Evolutionary conservation across 2,113 vertebrate species (phyloP).

Genomic region (Menura novaehollandiae): DNA sequence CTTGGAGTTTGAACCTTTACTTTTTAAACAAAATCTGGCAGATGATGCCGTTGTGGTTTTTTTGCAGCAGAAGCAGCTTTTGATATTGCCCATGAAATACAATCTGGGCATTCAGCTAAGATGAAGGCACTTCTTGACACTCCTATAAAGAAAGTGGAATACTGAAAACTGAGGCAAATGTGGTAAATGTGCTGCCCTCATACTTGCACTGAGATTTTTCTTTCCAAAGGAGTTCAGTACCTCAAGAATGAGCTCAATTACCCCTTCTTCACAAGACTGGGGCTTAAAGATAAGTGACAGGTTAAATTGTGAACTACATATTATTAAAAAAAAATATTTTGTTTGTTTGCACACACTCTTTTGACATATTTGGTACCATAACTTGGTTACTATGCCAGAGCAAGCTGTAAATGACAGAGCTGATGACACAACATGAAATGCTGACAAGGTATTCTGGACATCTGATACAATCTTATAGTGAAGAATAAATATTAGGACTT

Average conservation of each 20-base stretch:
- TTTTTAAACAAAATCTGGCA: background rate
- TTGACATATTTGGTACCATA: conserved; percentile 1
- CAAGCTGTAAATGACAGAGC: conserved; percentile 54
- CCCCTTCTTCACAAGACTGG: background rate
- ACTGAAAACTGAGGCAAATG: background rate
- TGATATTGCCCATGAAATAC: background rate
- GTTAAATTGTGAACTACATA: background rate
- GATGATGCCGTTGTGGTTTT: background rate
- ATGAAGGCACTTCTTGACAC: conserved; percentile 55
- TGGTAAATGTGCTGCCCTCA: background rate
- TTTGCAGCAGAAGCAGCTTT: conserved; percentile 18
- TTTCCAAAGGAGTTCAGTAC: background rate
- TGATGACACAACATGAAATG: conserved; percentile 26
- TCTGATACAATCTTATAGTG: conserved; percentile 43
- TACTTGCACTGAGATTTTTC: background rate
- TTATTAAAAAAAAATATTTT: background rate
- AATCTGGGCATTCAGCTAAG: background rate
- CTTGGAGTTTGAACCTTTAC: background rate
- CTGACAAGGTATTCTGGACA: conserved; percentile 40
- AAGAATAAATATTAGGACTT: conserved; percentile 68
- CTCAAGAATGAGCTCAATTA: background rate
- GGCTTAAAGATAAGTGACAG: background rate
- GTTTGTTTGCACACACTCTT: conserved; percentile 14
- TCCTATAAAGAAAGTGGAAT: background rate
- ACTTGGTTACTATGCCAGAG: background rate